Percentiles rank a stretch among this genome's conserved stretches.
phyloP scores from a whole-genome alignment of 2,113 vertebrate species.

The Cheirogaleus medius region DNA sequence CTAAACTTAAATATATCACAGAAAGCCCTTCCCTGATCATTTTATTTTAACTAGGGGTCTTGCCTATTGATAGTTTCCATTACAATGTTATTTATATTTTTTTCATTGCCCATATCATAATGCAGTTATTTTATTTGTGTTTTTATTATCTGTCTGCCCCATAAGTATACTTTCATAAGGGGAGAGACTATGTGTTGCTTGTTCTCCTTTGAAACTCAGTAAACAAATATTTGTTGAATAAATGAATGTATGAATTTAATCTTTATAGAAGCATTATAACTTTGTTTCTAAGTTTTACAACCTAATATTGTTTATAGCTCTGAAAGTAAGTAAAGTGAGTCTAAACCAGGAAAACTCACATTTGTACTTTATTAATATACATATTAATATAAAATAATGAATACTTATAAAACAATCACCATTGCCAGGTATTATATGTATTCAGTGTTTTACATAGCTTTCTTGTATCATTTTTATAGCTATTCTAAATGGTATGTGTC shows the following conservation, averaged over 20 bases:
- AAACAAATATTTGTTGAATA: conserved; percentile 18
- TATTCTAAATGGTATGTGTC: background rate
- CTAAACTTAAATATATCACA: background rate
- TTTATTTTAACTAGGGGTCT: background rate
- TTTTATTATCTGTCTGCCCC: background rate
- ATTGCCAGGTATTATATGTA: background rate
- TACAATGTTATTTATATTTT: background rate
- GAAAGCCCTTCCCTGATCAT: background rate
- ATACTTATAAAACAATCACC: background rate
- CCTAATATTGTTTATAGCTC: background rate
- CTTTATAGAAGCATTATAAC: background rate
- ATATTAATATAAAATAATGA: background rate
- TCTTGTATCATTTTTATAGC: background rate
- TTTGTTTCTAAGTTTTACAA: background rate
- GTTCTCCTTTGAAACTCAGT: background rate
- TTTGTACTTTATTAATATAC: background rate
- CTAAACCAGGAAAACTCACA: background rate
- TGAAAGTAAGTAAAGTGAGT: background rate
- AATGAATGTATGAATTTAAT: background rate
- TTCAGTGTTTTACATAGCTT: background rate
- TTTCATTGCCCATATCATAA: background rate
- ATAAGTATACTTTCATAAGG: background rate
- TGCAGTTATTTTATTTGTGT: background rate
- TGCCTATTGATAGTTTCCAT: background rate
- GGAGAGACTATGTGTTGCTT: background rate